Conservation (phyloP, 2,888 invertebrate genomes). For the Orchestes rusci region DNA sequence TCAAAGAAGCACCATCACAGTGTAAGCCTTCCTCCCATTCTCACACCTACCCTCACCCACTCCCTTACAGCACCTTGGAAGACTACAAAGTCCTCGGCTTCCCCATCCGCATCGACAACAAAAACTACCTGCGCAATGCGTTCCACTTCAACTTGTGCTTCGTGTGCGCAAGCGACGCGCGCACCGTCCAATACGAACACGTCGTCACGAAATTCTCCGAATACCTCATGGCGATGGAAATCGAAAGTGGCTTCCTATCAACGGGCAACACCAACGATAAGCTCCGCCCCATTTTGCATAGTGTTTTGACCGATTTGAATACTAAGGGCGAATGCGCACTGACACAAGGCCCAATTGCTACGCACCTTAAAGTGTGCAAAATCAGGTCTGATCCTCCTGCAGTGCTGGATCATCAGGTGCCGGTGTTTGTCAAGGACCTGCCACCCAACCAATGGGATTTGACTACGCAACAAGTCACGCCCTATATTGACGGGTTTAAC, state of each 20-base stretch:
- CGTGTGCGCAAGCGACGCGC: constrained; percentile 82
- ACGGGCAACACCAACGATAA: constrained; percentile 55
- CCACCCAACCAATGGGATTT: constrained; percentile 75
- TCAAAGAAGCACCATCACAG: constrained; percentile 82
- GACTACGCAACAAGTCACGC: constrained; percentile 83
- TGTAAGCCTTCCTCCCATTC: constrained; percentile 52
- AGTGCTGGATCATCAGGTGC: constrained; percentile 86
- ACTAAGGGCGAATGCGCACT: constrained; percentile 49
- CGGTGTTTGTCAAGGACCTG: constrained; percentile 55
- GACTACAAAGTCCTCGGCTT: constrained; percentile 89
- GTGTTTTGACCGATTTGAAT: constrained; percentile 77
- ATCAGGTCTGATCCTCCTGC: constrained; percentile 72
- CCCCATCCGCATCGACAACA: constrained; percentile 82
- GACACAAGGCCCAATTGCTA: constrained; percentile 77
- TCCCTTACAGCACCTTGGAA: constrained; percentile 52
- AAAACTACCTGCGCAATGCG: constrained; percentile 88
- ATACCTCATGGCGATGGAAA: constrained; percentile 83
- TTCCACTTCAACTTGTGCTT: constrained; percentile 93
- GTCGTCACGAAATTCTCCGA: constrained; percentile 91
- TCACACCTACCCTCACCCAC: background rate
- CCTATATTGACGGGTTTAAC: constrained; percentile 87
- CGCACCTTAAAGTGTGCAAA: constrained; percentile 82
- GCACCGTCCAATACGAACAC: constrained; percentile 88
- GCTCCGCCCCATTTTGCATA: constrained; percentile 67
- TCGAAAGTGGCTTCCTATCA: constrained; percentile 79